Conservation (phyloP, 2,113 vertebrate species). For the Uria lomvia region DNA sequence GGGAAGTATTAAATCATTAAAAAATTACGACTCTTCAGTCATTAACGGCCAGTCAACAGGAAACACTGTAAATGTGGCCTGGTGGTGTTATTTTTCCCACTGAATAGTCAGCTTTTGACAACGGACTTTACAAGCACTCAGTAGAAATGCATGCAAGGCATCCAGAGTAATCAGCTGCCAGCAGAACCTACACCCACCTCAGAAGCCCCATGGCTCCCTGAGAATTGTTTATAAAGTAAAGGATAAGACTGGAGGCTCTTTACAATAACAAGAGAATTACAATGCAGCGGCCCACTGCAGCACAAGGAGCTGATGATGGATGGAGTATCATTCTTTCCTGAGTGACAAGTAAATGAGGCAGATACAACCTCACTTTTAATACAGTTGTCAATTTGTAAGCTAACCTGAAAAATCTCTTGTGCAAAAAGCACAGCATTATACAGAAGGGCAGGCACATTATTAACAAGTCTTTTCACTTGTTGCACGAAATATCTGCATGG, state of each 20-base stretch:
- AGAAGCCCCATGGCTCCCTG: neutral
- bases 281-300: neutral
- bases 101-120: neutral
- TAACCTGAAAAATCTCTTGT: neutral
- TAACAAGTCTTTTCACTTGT: neutral
- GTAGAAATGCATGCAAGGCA: neutral
- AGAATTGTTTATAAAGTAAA: constrained; percentile 12
- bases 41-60: neutral
- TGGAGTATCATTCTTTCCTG: neutral
- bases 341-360: neutral
- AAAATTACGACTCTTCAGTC: neutral
- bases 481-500: neutral
- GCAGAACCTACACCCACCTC: neutral
- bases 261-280: neutral
- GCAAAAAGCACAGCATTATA: neutral
- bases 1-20: neutral
- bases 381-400: neutral
- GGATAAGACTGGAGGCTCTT: neutral
- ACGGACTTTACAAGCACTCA: neutral
- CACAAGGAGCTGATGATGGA: neutral
- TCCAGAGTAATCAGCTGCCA: neutral
- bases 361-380: neutral
- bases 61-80: neutral
- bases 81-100: neutral
- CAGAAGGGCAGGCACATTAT: neutral